A percentile compares a stretch with the other conserved stretches of the same genome.
phyloP scores from a whole-genome alignment of 2,888 invertebrate species.

The Euclidia mi region DNA sequence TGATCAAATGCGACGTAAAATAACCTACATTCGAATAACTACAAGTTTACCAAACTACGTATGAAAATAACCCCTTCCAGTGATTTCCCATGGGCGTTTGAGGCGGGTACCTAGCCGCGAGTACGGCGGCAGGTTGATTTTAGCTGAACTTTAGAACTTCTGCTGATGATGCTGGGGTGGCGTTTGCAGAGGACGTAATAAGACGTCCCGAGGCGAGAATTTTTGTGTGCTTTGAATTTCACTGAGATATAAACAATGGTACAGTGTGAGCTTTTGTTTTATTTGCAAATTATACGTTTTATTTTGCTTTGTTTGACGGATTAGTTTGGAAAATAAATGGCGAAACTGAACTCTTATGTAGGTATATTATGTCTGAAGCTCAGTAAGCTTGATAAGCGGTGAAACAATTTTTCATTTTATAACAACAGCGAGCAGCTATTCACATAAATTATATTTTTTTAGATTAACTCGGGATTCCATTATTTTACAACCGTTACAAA shows the following conservation, averaged over 20 bases:
- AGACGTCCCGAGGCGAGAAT: constrained; percentile 8
- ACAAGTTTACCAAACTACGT: constrained; percentile 36
- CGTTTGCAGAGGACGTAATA: constrained; percentile 12
- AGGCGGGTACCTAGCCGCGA: constrained; percentile 34
- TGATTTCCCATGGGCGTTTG: constrained; percentile 67
- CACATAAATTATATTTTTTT: no score
- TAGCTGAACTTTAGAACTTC: constrained; percentile 48
- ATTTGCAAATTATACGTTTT: no score
- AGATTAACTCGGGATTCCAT: no score
- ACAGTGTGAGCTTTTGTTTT: no score
- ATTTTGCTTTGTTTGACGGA: no score
- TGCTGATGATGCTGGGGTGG: constrained; percentile 23
- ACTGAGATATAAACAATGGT: neutral
- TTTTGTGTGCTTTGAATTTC: neutral
- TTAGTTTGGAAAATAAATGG: no score
- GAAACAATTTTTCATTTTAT: no score
- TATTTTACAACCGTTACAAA: no score
- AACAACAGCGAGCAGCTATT: no score
- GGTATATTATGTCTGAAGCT: no score
- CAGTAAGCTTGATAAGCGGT: no score
- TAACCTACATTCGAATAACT: constrained; percentile 14
- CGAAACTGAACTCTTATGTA: no score
- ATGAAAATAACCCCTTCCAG: constrained; percentile 60
- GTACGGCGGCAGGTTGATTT: constrained; percentile 51
- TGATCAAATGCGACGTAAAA: constrained; percentile 18